phyloP scores from a whole-genome alignment of 2,113 vertebrate genomes.

The Sphaerodactylus townsendi region DNA sequence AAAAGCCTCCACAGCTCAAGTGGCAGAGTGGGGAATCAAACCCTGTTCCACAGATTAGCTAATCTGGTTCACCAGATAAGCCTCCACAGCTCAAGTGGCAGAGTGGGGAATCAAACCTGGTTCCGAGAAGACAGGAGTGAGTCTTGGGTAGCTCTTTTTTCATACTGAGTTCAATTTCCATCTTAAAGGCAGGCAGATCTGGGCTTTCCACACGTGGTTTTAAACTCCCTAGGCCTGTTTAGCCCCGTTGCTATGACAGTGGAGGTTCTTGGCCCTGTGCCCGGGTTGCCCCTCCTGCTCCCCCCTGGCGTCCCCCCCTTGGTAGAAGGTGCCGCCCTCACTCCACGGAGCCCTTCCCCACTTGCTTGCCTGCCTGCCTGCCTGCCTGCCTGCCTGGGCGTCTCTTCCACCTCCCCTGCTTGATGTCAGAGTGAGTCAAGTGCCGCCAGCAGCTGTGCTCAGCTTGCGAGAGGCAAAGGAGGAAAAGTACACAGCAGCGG shows the following conservation, averaged over 20 bases:
- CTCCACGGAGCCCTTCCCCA: not conserved
- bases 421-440: conserved; percentile 61
- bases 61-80: too few species aligned
- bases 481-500: not conserved
- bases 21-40: too few species aligned
- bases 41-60: too few species aligned
- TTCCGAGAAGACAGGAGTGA: too few species aligned
- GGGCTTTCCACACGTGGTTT: not conserved
- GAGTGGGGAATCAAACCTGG: too few species aligned
- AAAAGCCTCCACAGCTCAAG: too few species aligned
- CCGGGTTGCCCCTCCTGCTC: not conserved
- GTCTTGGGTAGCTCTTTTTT: not conserved
- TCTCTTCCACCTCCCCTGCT: conserved; percentile 43
- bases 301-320: conserved; percentile 31
- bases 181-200: not conserved
- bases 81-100: too few species aligned
- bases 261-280: fast-evolving
- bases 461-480: not conserved
- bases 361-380: not conserved
- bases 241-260: not conserved
- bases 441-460: conserved; percentile 51
- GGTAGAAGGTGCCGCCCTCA: conserved; percentile 25
- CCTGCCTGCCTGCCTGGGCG: not conserved
- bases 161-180: not conserved
- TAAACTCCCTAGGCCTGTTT: not conserved